Evolutionary conservation across 2,888 invertebrate species (phyloP).

Genomic region (Meiosimyza platycephala): DNA sequence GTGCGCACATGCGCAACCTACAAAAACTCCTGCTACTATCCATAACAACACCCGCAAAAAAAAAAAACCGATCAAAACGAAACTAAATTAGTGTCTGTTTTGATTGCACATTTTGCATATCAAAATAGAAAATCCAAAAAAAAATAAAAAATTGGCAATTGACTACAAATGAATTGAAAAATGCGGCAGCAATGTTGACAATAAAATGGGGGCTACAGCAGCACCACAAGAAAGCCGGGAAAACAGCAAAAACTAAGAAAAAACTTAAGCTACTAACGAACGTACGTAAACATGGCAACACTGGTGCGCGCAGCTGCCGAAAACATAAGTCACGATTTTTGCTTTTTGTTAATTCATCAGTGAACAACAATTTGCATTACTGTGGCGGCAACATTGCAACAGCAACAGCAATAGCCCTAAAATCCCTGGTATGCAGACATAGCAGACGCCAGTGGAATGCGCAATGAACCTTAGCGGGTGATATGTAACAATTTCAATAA

Average conservation of each 20-base stretch:
- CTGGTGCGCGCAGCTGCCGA: slow-evolving; percentile 44
- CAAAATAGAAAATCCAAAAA: slow-evolving; percentile 7
- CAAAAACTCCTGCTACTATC: not conserved
- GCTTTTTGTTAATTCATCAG: slow-evolving; percentile 50
- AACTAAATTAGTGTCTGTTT: slow-evolving; percentile 34
- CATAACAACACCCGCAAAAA: not conserved
- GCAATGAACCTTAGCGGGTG: slow-evolving; percentile 14
- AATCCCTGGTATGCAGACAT: slow-evolving; percentile 16
- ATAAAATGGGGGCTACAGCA: not conserved
- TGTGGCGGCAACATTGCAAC: slow-evolving; percentile 27
- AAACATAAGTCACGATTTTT: slow-evolving; percentile 49
- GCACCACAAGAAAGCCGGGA: not conserved
- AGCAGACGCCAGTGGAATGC: slow-evolving; percentile 12
- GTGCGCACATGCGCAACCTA: slow-evolving; percentile 6
- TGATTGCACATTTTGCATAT: slow-evolving; percentile 20
- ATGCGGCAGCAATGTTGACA: not conserved
- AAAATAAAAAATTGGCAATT: slow-evolving; percentile 1
- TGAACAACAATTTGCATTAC: slow-evolving; percentile 49
- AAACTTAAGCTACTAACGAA: slow-evolving; percentile 4
- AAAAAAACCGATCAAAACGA: not conserved
- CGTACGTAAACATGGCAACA: slow-evolving; percentile 9
- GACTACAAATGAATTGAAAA: slow-evolving; percentile 4
- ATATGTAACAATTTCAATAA: not conserved
- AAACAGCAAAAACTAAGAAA: slow-evolving; percentile 2
- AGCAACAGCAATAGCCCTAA: slow-evolving; percentile 7